Base-by-base conservation (phyloP, 2,888 invertebrate species). In the Hipparchia semele region DNA sequence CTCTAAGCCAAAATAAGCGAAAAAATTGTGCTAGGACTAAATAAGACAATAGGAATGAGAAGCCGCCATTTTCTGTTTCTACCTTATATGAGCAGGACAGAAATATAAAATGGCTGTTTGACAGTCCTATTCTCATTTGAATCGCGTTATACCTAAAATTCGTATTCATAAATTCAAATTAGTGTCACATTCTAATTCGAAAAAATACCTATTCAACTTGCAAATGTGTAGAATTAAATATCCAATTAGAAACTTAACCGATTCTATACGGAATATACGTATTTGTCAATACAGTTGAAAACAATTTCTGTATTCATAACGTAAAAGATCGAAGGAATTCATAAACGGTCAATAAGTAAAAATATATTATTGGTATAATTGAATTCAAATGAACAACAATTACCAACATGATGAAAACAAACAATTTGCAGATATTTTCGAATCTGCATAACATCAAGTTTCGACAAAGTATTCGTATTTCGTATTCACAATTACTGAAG, bases 391-490 rank as follows among this genome's bases (percentile, higher is more conserved):
- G 65, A 12, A 53, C 2, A 33, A 33, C 33, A 60, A 12, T 39
- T 46, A 46, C n/a, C 53, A 23, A 53, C 65, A 51, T 12, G 13
- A 58, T 13, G 53, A 33, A 65, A 65, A 65, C 53, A 53, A 33
- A 0, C 33, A 65, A 53, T 51, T 33, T 23, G 12, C 3, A 33
- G 10, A 49, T 62, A 6, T 65, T 64, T 51, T 51, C 33, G 33
- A 53, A 65, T 53, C 53, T 65, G 53, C 65, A 39, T 65, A 53
- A 65, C 53, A 65, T 53, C 65, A 65, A 51, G 65, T 53, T 53
- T 65, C 49, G 49, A 62, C 8, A 13, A 49, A 62, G 46, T 62
- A 64, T 64, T 49, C 9, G 64, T 13, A 49, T 23, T 49, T 33
- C 2, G 51, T 33, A 53, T 53, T 51, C 10, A 10, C 10, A 12